Evolutionary conservation across 2,888 invertebrate species (phyloP).

Genomic region (Lepetodrilus schrolli): DNA sequence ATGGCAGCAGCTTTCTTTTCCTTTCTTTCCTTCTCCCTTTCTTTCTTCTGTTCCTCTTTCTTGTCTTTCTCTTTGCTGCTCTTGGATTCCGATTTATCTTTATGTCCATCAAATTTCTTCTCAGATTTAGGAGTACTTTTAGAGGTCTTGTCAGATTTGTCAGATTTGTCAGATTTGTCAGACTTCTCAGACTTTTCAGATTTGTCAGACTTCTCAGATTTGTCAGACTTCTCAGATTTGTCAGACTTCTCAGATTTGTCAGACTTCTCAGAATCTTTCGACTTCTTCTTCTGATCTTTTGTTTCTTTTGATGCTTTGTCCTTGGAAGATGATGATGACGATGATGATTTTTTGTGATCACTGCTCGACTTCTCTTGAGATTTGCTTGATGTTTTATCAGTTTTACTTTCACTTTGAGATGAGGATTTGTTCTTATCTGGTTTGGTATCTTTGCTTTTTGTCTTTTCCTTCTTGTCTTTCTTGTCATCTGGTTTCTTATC

Average conservation of each 20-base stretch:
- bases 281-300: constrained; percentile 38
- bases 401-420: constrained; percentile 40
- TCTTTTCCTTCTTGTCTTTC: constrained; percentile 36
- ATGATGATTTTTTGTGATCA: constrained; percentile 24
- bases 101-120: constrained; percentile 43
- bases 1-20: constrained; percentile 31
- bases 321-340: background rate
- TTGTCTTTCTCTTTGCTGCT: constrained; percentile 48
- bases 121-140: constrained; percentile 44
- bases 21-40: constrained; percentile 46
- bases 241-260: constrained; percentile 33
- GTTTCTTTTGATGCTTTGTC: constrained; percentile 22
- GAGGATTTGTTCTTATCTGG: constrained; percentile 34
- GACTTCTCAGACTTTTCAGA: constrained; percentile 33
- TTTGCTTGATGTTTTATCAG: constrained; percentile 43
- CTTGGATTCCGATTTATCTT: constrained; percentile 37
- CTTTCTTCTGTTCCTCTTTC: constrained; percentile 41
- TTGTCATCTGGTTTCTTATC: constrained; percentile 36
- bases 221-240: constrained; percentile 38
- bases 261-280: constrained; percentile 34
- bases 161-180: constrained; percentile 28
- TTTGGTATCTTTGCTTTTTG: constrained; percentile 32
- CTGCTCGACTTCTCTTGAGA: constrained; percentile 38
- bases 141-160: constrained; percentile 33
- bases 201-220: constrained; percentile 38